phyloP scores from a whole-genome alignment of 1,140 invertebrate genomes.

The Zaprionus camerounensis region DNA sequence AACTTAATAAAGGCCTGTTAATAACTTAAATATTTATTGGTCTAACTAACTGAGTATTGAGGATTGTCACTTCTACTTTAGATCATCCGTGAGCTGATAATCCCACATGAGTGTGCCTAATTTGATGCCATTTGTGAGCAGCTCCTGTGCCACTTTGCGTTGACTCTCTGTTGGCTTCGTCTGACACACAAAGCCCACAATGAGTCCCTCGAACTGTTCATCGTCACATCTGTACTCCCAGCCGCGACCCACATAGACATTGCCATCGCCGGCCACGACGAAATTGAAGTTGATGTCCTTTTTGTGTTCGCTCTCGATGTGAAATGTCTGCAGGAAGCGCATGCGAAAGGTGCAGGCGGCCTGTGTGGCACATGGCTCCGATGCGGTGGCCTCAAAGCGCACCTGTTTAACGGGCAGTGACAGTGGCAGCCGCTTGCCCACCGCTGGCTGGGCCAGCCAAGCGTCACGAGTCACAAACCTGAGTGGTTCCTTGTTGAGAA shows the following conservation, averaged over 20 bases:
- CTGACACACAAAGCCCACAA: conserved; percentile 55
- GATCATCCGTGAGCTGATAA: conserved; percentile 87
- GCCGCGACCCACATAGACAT: conserved; percentile 88
- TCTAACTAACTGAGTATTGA: background rate
- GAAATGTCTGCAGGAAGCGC: conserved; percentile 86
- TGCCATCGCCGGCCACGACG: conserved; percentile 90
- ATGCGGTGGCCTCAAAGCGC: conserved; percentile 61
- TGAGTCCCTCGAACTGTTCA: conserved; percentile 20
- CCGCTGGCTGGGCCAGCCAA: conserved; percentile 87
- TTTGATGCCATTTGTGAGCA: conserved; percentile 86
- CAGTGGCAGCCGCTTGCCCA: conserved; percentile 73
- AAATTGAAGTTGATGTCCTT: conserved; percentile 91
- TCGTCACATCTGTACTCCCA: conserved; percentile 86
- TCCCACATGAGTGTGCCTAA: conserved; percentile 85
- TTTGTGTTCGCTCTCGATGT: conserved; percentile 86
- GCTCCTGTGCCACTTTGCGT: conserved; percentile 36
- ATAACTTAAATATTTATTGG: background rate
- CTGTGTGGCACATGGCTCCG: conserved; percentile 47
- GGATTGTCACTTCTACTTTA: background rate
- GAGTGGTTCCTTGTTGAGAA: conserved; percentile 61
- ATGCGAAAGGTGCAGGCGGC: conserved; percentile 74
- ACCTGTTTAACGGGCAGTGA: conserved; percentile 84
- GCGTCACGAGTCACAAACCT: conserved; percentile 84
- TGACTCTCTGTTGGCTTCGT: conserved; percentile 33
- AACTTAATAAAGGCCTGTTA: conserved; percentile 46